A percentile compares a stretch with the other conserved stretches of the same genome.
Conservation (phyloP, 2,888 invertebrate species). For the Trachelus troglodyta region DNA sequence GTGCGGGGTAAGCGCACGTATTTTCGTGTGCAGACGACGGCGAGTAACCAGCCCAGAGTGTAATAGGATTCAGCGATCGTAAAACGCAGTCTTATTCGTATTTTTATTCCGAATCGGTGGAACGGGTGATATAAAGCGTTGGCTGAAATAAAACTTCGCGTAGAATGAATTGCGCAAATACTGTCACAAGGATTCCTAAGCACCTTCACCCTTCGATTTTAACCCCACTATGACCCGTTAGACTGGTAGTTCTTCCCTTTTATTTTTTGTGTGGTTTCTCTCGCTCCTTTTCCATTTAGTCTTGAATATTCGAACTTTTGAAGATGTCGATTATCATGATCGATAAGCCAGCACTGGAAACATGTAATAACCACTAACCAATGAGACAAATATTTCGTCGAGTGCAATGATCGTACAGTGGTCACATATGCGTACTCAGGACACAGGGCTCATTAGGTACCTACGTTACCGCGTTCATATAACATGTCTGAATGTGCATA, state of each 20-base stretch:
- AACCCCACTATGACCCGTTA: not conserved
- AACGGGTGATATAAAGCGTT: not conserved
- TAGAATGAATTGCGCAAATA: not conserved
- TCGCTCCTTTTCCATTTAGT: not conserved
- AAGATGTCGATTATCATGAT: not conserved
- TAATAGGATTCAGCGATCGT: not conserved
- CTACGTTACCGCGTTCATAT: not conserved
- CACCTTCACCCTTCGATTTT: not conserved
- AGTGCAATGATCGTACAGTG: not conserved
- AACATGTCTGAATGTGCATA: not conserved
- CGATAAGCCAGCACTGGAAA: not conserved
- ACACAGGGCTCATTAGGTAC: not conserved
- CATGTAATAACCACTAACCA: not conserved
- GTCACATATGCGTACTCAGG: not conserved
- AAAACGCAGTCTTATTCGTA: not conserved
- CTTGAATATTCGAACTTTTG: not conserved
- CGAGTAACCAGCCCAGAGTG: not conserved
- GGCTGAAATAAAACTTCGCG: not conserved
- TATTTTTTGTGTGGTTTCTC: not conserved
- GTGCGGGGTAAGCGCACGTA: not conserved
- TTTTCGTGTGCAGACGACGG: not conserved
- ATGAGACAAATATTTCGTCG: not conserved
- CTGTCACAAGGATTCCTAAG: not conserved
- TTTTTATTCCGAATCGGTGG: not conserved
- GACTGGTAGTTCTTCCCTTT: not conserved